Evolutionary conservation across 2,113 vertebrate genomes (phyloP), one percentile per base, ranked within the genome.

Genomic region (Brachyistius frenatus): DNA sequence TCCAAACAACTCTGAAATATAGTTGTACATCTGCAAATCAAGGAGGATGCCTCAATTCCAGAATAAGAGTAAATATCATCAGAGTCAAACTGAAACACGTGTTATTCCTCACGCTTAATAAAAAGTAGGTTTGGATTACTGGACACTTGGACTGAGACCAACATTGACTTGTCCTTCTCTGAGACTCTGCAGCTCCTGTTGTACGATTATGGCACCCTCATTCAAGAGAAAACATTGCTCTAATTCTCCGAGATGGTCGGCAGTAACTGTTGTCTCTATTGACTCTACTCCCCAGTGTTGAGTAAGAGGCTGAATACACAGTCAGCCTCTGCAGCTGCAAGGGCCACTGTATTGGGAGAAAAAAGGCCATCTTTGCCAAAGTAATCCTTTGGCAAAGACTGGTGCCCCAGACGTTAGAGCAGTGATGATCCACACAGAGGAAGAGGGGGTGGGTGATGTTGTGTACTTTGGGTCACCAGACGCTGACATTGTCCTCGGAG

Each of bases 301-400:
- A 90, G 74, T 74, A 73, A 90, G 84, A 68, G 80, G 79, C 80
- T 92, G 84, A 92, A 89, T 74, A 88, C 87, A 78, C 71, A 87
- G 84, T 90, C 90, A 83, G 90, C 72, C 80, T 77, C 81, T 86
- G 88, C 91, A 93, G 86, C 90, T 90, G 87, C 69, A 84, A 85
- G 68, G 68, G 76, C 87, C 88, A 88, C 84, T 88, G 89, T 88
- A 84, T 35, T 70, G 54, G 70, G 68, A 74, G 84, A 61, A 32
- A 54, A 63, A 73, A 73, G 49, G 62, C 82, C 66, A 78, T 73
- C 81, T 86, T 85, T 73, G 90, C 87, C 85, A 92, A 89, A 90
- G 87, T 78, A 92, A 78, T 93, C 74, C 85, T 89, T 88, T 93
- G 86, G 91, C 89, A 90, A 86, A 88, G 88, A 83, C 78, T 46